Conservation (phyloP, 2,797 vertebrate genomes). For the Lutjanus campechanus region DNA sequence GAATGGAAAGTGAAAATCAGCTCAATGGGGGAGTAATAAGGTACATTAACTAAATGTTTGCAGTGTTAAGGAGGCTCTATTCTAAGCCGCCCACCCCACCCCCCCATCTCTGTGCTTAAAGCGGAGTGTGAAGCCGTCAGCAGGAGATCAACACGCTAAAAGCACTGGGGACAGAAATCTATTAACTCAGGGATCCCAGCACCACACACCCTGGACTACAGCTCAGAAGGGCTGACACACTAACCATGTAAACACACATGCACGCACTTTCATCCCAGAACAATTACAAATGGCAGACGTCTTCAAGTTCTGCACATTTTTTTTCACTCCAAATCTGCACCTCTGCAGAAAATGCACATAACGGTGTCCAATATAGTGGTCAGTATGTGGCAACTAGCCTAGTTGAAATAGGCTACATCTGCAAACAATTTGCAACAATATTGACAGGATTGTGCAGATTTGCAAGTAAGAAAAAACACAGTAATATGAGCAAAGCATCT, state of each 20-base stretch:
- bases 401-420: not conserved
- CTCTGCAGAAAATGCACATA: constrained; percentile 32
- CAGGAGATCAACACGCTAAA: constrained; percentile 76
- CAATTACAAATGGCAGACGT: constrained; percentile 50
- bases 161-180: constrained; percentile 76
- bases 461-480: not conserved
- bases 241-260: constrained; percentile 49
- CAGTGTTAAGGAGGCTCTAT: constrained; percentile 73
- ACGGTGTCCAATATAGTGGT: not conserved
- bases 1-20: constrained; percentile 78
- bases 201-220: constrained; percentile 24
- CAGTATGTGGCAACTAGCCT: not conserved
- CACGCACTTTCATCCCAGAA: constrained; percentile 54
- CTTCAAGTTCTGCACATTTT: constrained; percentile 17
- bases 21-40: constrained; percentile 76
- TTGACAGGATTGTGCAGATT: constrained; percentile 2
- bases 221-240: constrained; percentile 62
- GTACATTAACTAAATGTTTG: constrained; percentile 78
- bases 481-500: not conserved
- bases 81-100: constrained; percentile 50
- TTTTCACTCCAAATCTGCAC: constrained; percentile 20
- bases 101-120: constrained; percentile 57
- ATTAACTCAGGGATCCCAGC: constrained; percentile 68
- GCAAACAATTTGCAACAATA: constrained; percentile 3
- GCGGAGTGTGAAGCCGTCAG: constrained; percentile 72